A percentile compares a stretch with the other conserved stretches of the same genome.
Conservation (phyloP, 2,113 vertebrate species). For the Agapornis roseicollis region DNA sequence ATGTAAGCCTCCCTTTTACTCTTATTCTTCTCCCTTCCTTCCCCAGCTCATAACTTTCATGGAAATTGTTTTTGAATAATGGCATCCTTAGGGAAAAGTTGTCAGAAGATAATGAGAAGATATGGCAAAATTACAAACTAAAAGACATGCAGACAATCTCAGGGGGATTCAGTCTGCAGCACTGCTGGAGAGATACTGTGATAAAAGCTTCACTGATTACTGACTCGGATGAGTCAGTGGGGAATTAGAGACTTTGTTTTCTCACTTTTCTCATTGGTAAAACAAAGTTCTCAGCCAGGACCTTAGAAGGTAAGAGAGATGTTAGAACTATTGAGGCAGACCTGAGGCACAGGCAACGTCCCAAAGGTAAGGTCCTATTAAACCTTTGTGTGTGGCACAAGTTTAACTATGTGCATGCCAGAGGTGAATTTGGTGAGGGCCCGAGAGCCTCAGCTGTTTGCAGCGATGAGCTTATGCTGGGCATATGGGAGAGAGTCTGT, state of each 20-base stretch:
- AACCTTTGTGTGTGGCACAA: not conserved
- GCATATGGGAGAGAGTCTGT: not conserved
- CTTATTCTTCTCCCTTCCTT: not conserved
- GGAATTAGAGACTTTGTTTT: not conserved
- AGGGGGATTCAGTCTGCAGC: not conserved
- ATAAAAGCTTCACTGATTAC: not conserved
- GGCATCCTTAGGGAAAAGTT: not conserved
- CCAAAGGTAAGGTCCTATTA: not conserved
- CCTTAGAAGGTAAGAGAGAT: not conserved
- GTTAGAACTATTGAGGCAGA: not conserved
- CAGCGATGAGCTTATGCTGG: not conserved
- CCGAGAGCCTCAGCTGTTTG: not conserved
- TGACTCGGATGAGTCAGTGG: not conserved
- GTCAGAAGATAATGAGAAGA: slow-evolving; percentile 20
- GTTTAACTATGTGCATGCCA: not conserved
- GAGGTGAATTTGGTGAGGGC: not conserved
- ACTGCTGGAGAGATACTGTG: accelerated
- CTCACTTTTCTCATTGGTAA: not conserved
- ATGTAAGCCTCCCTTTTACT: not conserved
- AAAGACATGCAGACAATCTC: not conserved
- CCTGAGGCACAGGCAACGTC: not conserved
- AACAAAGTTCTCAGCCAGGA: not conserved
- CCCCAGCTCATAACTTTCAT: not conserved
- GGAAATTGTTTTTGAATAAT: slow-evolving; percentile 21
- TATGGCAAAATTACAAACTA: slow-evolving; percentile 2